Percentiles rank a stretch among this genome's conserved stretches.
Conservation (phyloP, 2,888 invertebrate species). For the Falcaria lacertinaria region DNA sequence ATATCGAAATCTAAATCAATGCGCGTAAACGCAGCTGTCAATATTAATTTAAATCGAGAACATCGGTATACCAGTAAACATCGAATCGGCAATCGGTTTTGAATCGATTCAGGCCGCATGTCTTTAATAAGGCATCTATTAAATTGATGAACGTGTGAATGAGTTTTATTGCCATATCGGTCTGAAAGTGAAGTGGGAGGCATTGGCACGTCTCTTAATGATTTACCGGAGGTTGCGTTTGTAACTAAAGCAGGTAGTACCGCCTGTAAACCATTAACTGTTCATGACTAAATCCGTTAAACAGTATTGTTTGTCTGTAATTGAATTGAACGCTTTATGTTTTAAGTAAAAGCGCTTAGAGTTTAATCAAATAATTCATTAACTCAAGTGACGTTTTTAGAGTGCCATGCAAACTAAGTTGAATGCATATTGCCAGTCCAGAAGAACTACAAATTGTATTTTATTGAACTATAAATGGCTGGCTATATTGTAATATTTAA, state of each 20-base stretch:
- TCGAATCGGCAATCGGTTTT: conserved; percentile 34
- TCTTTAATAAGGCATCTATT: conserved; percentile 76
- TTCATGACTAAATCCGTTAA: conserved; percentile 10
- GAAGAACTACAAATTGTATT: no score
- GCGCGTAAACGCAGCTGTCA: conserved; percentile 53
- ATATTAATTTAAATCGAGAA: conserved; percentile 58
- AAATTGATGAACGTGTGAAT: conserved; percentile 77
- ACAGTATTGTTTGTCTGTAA: conserved; percentile 1
- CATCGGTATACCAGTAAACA: conserved; percentile 35
- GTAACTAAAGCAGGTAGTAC: conserved; percentile 6
- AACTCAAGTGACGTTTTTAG: no score
- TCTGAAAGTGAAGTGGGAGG: conserved; percentile 41
- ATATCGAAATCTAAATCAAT: conserved; percentile 43
- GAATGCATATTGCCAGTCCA: no score
- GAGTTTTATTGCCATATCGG: conserved; percentile 74
- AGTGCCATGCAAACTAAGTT: no score
- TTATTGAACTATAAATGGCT: no score
- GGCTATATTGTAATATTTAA: no score
- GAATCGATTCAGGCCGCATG: conserved; percentile 55
- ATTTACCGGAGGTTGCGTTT: conserved; percentile 44
- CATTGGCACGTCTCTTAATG: conserved; percentile 68
- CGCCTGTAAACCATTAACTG: conserved; percentile 14
- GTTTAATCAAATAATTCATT: not conserved
- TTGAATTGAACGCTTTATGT: conserved; percentile 13
- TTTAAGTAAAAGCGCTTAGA: conserved; percentile 13